These are phyloP conservation scores for Actinemys pallida DNA, from an alignment of 2,113 vertebrate species.

Conservation along the genomic window DNA sequence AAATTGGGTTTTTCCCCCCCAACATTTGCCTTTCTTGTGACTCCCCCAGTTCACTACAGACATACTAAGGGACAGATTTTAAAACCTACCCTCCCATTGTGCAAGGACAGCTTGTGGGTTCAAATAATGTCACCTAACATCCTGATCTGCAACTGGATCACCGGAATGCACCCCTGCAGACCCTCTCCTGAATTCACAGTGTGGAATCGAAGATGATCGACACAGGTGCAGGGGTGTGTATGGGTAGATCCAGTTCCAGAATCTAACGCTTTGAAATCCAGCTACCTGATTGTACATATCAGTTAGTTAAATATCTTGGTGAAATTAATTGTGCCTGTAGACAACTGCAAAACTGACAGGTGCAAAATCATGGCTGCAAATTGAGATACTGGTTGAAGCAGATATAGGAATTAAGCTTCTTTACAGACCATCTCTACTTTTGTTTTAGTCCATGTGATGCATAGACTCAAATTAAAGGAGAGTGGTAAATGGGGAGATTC, in stretches of 20 bases:
- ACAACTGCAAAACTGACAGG: not conserved
- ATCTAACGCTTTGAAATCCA: not conserved
- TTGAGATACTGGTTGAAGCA: not conserved
- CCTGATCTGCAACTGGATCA: not conserved
- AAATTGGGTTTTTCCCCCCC: too few species aligned
- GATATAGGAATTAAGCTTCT: not conserved
- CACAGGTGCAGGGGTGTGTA: not conserved
- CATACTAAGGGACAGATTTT: not conserved
- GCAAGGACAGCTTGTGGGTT: not conserved
- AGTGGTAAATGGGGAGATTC: not conserved
- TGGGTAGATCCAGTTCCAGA: not conserved
- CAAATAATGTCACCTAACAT: not conserved
- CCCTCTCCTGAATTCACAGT: not conserved
- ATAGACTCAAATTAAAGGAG: not conserved
- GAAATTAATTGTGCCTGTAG: not conserved
- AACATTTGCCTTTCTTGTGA: not conserved
- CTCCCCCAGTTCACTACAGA: not conserved
- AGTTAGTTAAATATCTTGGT: not conserved
- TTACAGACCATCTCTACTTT: not conserved
- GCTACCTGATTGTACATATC: not conserved
- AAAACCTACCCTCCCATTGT: not conserved
- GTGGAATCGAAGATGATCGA: not conserved
- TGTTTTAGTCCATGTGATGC: not conserved
- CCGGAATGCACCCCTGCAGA: not conserved
- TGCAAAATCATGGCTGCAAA: not conserved